Conservation (phyloP, 2,113 vertebrate genomes). For the Lophius piscatorius region DNA sequence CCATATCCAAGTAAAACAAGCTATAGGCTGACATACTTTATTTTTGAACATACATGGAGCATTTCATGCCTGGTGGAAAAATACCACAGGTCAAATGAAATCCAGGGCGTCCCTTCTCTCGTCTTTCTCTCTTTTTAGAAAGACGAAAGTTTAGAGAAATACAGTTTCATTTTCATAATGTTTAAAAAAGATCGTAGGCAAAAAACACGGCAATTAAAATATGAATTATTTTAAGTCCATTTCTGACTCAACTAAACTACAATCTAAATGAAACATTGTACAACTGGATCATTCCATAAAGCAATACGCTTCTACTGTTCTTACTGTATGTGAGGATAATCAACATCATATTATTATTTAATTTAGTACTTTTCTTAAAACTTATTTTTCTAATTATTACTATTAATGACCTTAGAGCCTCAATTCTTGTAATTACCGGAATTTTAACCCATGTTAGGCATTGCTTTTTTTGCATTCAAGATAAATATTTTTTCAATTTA, state of each 20-base stretch:
- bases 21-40: constrained; percentile 56
- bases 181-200: constrained; percentile 65
- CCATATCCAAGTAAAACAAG: constrained; percentile 71
- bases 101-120: constrained; percentile 35
- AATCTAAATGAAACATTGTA: constrained; percentile 37
- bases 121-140: constrained; percentile 23
- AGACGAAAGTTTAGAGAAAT: constrained; percentile 53
- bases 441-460: too few relatives aligned
- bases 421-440: too few relatives aligned
- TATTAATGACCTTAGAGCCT: too few relatives aligned
- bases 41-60: constrained; percentile 69
- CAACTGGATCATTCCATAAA: constrained; percentile 7
- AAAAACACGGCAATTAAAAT: too few relatives aligned
- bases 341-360: too few relatives aligned
- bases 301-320: constrained; percentile 6
- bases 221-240: too few relatives aligned
- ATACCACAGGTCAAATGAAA: constrained; percentile 54
- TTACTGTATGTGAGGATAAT: too few relatives aligned
- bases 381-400: too few relatives aligned
- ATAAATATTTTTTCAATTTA: too few relatives aligned
- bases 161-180: constrained; percentile 61
- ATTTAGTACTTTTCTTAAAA: too few relatives aligned
- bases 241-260: constrained; percentile 22
- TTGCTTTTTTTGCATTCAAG: too few relatives aligned
- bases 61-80: constrained; percentile 56